Base-by-base conservation (phyloP, 2,888 invertebrate species). In the Scaptomyza reducta region DNA sequence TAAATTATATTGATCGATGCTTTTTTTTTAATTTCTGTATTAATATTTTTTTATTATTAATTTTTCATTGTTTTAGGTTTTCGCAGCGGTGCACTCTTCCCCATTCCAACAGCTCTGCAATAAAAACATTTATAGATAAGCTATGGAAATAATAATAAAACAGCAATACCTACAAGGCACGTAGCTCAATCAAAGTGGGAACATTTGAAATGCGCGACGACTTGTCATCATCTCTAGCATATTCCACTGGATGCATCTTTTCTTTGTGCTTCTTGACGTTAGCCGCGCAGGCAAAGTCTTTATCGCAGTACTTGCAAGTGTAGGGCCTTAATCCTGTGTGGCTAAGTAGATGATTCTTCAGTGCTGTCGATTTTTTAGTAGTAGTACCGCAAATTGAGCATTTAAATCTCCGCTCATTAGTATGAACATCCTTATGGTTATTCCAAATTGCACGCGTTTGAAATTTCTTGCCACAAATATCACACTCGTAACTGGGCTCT, bases 391-490 rank as follows among this genome's bases (percentile, higher is more conserved):
- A 91, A 35, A 88, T 87, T 14, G 87, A 85, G 63, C 91, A 91
- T 51, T 89, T 90, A 50, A 88, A 90, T 46, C 89, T 83, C 7
- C 90, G 88, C 11, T 88, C 85, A 56, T 91, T 88, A 0, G 87
- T 82, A 58, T 91, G 91, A 1, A 91, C 90, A 14, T 87, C 79
- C 69, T 92, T 90, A 68, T 93, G 93, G 87, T 92, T 92, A 51
- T 91, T 87, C 18, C 92, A 86, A 0, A 92, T 93, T 13, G 92
- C 88, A 14, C 92, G 89, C 2, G 93, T 92, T 56, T 92, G 92
- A 9, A 93, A 77, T 56, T 90, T 79, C 9, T 85, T 66, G 2
- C 92, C 92, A 64, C 93, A 93, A 22, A 90, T 83, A 0, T 90
- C 89, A 62, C 93, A 93, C 22, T 90, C 88, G 62, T 91, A 92